These are phyloP conservation scores for Camptogramma bilineatum DNA, from an alignment of 2,888 invertebrate species.

Conservation along the genomic window DNA sequence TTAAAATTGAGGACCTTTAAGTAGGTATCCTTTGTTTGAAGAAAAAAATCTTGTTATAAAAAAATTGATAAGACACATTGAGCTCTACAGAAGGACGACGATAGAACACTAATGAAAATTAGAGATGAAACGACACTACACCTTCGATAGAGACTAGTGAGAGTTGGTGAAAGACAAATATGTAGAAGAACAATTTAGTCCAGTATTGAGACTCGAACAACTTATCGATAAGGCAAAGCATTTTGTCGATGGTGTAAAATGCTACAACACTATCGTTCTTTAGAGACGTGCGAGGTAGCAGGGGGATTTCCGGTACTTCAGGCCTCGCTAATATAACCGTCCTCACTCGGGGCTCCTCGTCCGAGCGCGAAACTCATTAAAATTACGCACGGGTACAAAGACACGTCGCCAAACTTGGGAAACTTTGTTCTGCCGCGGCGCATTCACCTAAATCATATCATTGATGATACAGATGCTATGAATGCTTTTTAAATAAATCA, in stretches of 20 bases:
- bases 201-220: too few relatives aligned
- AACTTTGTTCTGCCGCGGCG: constrained; percentile 15
- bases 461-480: background rate
- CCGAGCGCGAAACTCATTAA: constrained; percentile 81
- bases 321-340: constrained; percentile 71
- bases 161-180: too few relatives aligned
- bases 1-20: too few relatives aligned
- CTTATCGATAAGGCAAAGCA: background rate
- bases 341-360: constrained; percentile 67
- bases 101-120: too few relatives aligned
- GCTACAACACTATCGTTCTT: constrained; percentile 60
- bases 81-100: too few relatives aligned
- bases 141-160: too few relatives aligned
- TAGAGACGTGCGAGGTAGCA: constrained; percentile 58
- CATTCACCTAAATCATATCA: background rate
- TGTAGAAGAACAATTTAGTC: too few relatives aligned
- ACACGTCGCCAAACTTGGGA: constrained; percentile 46
- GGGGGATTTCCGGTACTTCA: constrained; percentile 70
- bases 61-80: too few relatives aligned
- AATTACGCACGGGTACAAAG: constrained; percentile 75
- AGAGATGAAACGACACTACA: too few relatives aligned
- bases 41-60: too few relatives aligned
- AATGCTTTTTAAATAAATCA: background rate
- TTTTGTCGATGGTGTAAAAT: constrained; percentile 14
- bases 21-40: too few relatives aligned